Percentiles rank a stretch among this genome's conserved stretches.
Evolutionary conservation across 1,140 invertebrate species (phyloP).

Genomic region (Magallana angulata): DNA sequence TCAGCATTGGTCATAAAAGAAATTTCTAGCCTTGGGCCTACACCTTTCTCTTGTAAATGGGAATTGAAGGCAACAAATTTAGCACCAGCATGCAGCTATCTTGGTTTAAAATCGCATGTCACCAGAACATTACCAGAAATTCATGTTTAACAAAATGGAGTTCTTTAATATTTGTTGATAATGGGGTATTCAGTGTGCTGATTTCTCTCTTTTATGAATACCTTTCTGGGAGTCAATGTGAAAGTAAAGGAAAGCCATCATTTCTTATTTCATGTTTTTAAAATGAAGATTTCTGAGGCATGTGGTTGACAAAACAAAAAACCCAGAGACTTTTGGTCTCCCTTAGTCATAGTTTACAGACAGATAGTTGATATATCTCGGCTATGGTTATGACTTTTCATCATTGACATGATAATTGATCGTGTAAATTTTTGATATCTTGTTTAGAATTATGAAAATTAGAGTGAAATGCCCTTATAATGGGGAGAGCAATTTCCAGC

Average conservation of each 20-base stretch:
- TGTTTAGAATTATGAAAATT: constrained; percentile 30
- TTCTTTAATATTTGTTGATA: constrained; percentile 7
- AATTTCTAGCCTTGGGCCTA: not conserved
- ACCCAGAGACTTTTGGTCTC: not conserved
- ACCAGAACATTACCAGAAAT: not conserved
- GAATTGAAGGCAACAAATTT: constrained; percentile 1
- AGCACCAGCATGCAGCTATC: constrained; percentile 24
- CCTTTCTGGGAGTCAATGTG: not conserved
- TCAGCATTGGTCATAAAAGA: constrained; percentile 12
- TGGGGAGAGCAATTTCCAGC: constrained; percentile 24
- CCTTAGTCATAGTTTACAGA: constrained; percentile 6
- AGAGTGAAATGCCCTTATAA: constrained; percentile 6
- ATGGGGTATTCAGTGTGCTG: constrained; percentile 2
- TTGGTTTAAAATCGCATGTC: constrained; percentile 26
- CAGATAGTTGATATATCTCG: constrained; percentile 11
- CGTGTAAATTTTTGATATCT: constrained; percentile 12
- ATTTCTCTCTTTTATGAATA: not conserved
- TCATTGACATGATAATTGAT: constrained; percentile 28
- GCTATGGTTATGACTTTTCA: constrained; percentile 9
- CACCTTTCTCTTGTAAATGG: not conserved
- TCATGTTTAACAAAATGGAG: not conserved
- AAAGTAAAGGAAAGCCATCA: not conserved
- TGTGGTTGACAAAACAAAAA: not conserved
- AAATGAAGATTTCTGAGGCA: no score
- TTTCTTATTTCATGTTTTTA: not conserved